Conservation (phyloP, 2,888 invertebrate genomes). For the Monoplex corrugatus region DNA sequence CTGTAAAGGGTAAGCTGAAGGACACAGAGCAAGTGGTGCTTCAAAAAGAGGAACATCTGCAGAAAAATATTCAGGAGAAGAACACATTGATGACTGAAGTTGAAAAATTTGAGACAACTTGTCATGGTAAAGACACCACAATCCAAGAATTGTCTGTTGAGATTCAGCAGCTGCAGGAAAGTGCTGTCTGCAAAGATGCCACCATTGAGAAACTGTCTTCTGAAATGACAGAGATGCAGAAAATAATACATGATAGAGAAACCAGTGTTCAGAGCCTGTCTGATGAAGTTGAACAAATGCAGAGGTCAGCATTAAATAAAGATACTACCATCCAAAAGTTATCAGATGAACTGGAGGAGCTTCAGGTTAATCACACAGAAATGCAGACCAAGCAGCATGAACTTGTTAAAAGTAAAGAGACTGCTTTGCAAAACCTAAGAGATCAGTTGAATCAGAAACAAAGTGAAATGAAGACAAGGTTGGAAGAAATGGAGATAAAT, state of each 20-base stretch:
- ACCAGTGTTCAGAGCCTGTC: not conserved
- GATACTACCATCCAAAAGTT: slow-evolving; percentile 25
- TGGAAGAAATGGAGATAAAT: slow-evolving; percentile 44
- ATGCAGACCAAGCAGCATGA: slow-evolving; percentile 22
- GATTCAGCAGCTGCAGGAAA: slow-evolving; percentile 2
- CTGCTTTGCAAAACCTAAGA: slow-evolving; percentile 9
- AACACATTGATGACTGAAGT: not conserved
- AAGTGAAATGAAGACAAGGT: slow-evolving; percentile 7
- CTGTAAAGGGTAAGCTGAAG: slow-evolving; percentile 26
- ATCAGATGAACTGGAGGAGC: slow-evolving; percentile 25
- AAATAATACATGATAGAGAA: slow-evolving; percentile 32
- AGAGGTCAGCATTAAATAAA: not conserved
- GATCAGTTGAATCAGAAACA: slow-evolving; percentile 34
- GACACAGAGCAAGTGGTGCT: not conserved
- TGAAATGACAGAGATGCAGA: not conserved
- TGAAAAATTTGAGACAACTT: not conserved
- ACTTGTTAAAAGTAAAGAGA: not conserved
- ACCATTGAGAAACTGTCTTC: not conserved
- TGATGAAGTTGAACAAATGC: slow-evolving; percentile 23
- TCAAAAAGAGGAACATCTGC: slow-evolving; percentile 27
- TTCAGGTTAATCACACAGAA: not conserved
- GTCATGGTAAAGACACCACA: not conserved
- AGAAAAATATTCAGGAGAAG: slow-evolving; percentile 28
- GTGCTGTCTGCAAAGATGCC: slow-evolving; percentile 1
- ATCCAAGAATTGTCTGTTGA: slow-evolving; percentile 5